Evolutionary conservation across 2,797 vertebrate species (phyloP).

Genomic region (Neosilurus hyrtlii): DNA sequence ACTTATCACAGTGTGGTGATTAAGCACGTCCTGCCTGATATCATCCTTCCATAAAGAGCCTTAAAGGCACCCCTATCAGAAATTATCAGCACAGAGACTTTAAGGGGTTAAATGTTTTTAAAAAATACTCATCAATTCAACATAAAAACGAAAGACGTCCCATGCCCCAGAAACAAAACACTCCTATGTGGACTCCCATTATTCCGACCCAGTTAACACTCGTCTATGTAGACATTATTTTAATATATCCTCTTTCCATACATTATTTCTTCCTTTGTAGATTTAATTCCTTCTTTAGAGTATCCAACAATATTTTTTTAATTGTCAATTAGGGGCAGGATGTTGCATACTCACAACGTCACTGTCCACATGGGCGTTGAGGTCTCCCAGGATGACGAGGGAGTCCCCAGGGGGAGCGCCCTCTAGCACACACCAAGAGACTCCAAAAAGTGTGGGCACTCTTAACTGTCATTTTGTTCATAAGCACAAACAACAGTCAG

Average conservation of each 20-base stretch:
- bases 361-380: too few relatives aligned
- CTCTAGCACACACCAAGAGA: too few relatives aligned
- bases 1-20: not conserved
- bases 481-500: too few relatives aligned
- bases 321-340: too few relatives aligned
- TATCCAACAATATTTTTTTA: not conserved
- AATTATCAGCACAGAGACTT: not conserved
- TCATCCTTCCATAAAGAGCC: not conserved
- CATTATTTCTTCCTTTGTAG: not conserved
- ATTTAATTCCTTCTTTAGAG: not conserved
- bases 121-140: not conserved
- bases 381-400: too few relatives aligned
- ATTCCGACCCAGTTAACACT: not conserved
- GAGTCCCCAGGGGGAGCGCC: too few relatives aligned
- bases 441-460: too few relatives aligned
- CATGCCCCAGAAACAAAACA: not conserved
- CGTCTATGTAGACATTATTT: not conserved
- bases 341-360: too few relatives aligned
- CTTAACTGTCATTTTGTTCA: too few relatives aligned
- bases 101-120: too few relatives aligned
- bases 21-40: not conserved
- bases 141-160: not conserved
- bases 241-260: not conserved
- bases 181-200: not conserved
- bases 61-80: not conserved